Evolutionary conservation across 2,888 invertebrate genomes (phyloP), one percentile per base, ranked within the genome.

Genomic region (Phyto melanocephala): DNA sequence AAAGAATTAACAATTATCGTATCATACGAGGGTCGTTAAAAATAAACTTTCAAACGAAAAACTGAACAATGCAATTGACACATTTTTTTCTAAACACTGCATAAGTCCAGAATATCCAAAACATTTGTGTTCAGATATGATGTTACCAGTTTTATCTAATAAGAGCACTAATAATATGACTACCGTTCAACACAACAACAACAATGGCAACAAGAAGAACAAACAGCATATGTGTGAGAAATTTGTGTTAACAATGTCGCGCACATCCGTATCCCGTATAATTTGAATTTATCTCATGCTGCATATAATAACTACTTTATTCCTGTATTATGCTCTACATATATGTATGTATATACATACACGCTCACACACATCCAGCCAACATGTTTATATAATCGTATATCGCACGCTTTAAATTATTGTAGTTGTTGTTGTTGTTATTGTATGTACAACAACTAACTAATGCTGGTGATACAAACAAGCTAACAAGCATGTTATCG

Each of bases 201-300:
- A 77, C 58, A 70, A 62, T 40, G 40, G 6, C 28, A 28, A 28
- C 3, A 28, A 6, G 4, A 28, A 28, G n/a, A n/a, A n/a, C n/a
- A n/a, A 28, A 62, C 33, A 76, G 56, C 79, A 71, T 79, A 71
- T 71, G 79, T 67, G 74, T 74, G 68, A 33, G 65, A 71, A 76
- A 56, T 79, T 79, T 76, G 62, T 82, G 75, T 82, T 82, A 54
- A 82, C 82, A 82, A 79, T 79, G 79, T 82, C 82, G 79, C 82
- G 70, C 65, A 79, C 71, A 76, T 82, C 82, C 79, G 82, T 71
- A 79, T 79, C 79, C 79, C 79, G 70, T 62, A 70, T 37, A 65
- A 54, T 60, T 62, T 24, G 10, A 60, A 52, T 45, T 35, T 6
- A 28, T 20, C 15, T 22, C 13, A 13, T 33, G 37, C 24, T 35